Percentiles rank a stretch among this genome's conserved stretches.
Evolutionary conservation across 2,888 invertebrate species (phyloP).

Genomic region (Aporophyla lueneburgensis): DNA sequence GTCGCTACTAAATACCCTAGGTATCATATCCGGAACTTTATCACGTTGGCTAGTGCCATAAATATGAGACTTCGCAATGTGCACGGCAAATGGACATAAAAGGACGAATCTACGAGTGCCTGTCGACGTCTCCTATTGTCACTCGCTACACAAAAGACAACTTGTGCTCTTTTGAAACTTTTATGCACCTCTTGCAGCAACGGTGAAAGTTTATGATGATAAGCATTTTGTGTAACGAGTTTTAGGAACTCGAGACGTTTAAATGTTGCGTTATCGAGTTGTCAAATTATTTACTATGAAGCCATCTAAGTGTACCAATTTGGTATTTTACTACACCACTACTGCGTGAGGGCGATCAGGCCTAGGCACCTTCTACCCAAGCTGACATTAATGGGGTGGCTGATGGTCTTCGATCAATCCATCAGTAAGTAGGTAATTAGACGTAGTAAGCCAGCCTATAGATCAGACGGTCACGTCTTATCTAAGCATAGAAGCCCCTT

Average conservation of each 20-base stretch:
- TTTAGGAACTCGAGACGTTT: conserved; percentile 12
- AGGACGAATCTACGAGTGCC: conserved; percentile 31
- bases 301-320: neutral
- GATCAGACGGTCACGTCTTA: neutral
- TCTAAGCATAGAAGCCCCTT: neutral
- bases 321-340: conserved; percentile 1
- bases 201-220: conserved; percentile 27
- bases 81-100: conserved; percentile 33
- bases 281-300: conserved; percentile 8
- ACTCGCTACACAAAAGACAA: conserved; percentile 44
- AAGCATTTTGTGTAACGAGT: conserved; percentile 39
- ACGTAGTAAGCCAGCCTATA: neutral
- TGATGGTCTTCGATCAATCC: neutral
- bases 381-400: neutral
- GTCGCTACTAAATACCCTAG: neutral
- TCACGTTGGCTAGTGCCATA: conserved; percentile 13
- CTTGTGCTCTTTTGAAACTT: conserved; percentile 54
- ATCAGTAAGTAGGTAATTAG: neutral
- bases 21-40: neutral
- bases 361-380: neutral
- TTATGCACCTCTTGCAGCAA: conserved; percentile 35
- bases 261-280: conserved; percentile 6
- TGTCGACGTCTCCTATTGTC: conserved; percentile 47
- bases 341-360: neutral
- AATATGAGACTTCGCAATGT: conserved; percentile 22